Percentiles rank a stretch among this genome's conserved stretches.
Evolutionary conservation across 30 jellyfish, hydroid and myxozoan species (phyloP).

Genomic region (Turritopsis rubra): DNA sequence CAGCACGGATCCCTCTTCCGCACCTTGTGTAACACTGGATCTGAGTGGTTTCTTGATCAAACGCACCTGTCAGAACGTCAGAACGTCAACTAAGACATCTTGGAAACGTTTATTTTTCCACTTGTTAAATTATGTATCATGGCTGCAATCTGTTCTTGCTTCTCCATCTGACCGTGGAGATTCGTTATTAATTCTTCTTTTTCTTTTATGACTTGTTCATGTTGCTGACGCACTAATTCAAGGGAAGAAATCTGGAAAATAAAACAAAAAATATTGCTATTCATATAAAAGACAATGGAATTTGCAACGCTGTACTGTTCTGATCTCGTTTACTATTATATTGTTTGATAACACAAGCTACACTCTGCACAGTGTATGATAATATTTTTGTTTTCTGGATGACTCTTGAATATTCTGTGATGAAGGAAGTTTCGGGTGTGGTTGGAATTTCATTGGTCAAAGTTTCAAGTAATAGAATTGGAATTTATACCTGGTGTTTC

Average conservation of each 20-base stretch:
- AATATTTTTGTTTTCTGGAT: too few species aligned
- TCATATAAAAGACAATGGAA: neutral
- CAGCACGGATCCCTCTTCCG: neutral
- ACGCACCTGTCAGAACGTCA: neutral
- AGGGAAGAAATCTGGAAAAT: slow-evolving; percentile 49
- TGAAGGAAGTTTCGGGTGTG: too few species aligned
- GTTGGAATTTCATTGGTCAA: too few species aligned
- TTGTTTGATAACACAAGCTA: too few species aligned
- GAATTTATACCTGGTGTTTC: slow-evolving; percentile 25
- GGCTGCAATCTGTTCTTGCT: slow-evolving; percentile 95
- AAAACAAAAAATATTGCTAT: neutral
- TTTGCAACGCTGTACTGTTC: too few species aligned
- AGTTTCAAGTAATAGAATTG: too few species aligned
- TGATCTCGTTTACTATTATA: too few species aligned
- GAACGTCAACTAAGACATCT: neutral
- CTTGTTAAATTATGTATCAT: slow-evolving; percentile 86
- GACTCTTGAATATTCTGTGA: too few species aligned
- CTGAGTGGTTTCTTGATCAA: neutral
- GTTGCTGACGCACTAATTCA: slow-evolving; percentile 43
- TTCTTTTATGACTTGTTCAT: slow-evolving; percentile 51
- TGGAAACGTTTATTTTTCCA: slow-evolving; percentile 54
- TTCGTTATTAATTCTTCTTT: slow-evolving; percentile 41
- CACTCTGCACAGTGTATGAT: too few species aligned
- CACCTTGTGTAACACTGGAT: too few species aligned
- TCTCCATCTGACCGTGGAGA: slow-evolving; percentile 57